A percentile compares a stretch with the other conserved stretches of the same genome.
phyloP scores from a whole-genome alignment of 2,888 invertebrate species.

The Mantis religiosa region DNA sequence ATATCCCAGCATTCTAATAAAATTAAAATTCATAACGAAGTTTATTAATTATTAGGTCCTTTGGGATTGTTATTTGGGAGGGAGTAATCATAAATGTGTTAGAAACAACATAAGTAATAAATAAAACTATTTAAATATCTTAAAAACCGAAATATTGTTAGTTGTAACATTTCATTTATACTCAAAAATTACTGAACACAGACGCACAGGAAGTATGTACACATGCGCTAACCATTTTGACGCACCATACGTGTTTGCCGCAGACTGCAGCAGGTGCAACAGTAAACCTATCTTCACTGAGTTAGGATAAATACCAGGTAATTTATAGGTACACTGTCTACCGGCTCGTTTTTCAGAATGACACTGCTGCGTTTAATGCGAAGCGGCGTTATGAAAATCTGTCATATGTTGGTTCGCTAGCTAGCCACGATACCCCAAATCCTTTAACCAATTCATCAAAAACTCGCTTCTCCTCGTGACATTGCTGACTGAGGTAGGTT shows the following conservation, averaged over 20 bases:
- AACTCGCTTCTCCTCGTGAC: not conserved
- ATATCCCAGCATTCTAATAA: no score
- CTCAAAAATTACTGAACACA: no score
- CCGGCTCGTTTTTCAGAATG: not conserved
- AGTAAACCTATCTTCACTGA: not conserved
- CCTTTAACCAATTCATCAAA: not conserved
- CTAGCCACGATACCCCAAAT: not conserved
- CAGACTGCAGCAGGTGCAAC: not conserved
- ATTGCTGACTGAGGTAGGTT: not conserved
- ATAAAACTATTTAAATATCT: no score
- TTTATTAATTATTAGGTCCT: no score
- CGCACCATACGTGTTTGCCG: not conserved
- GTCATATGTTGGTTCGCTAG: not conserved
- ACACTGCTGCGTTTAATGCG: not conserved
- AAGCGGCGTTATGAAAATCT: not conserved
- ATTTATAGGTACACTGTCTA: not conserved
- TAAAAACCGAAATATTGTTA: no score
- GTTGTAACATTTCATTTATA: no score
- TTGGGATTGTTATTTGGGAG: no score
- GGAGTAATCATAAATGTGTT: no score
- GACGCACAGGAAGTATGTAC: no score
- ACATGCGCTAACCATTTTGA: not conserved
- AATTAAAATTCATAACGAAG: no score
- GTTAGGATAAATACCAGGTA: not conserved
- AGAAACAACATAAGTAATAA: no score